These are phyloP conservation scores for Bufo gargarizans DNA, from an alignment of 2,113 vertebrate genomes.

Conservation along the genomic window DNA sequence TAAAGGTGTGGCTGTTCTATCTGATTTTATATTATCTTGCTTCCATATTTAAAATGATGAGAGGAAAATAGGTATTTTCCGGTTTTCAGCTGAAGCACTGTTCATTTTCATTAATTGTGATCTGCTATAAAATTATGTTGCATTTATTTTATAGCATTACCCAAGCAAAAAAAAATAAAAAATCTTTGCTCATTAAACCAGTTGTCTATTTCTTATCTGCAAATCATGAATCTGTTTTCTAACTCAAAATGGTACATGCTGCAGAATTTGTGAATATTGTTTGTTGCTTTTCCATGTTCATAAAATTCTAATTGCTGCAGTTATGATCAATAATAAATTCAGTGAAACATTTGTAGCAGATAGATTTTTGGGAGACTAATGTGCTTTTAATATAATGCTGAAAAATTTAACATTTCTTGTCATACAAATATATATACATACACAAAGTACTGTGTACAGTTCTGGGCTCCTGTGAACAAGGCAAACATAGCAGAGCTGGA, in stretches of 20 bases:
- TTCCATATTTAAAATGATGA: not conserved
- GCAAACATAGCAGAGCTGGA: too few species aligned
- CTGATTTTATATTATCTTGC: not conserved
- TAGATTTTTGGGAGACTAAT: slow-evolving; percentile 28
- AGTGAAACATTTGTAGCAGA: not conserved
- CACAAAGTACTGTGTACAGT: too few species aligned
- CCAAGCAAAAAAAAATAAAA: slow-evolving; percentile 16
- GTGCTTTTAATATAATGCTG: not conserved
- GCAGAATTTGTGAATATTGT: slow-evolving; percentile 33
- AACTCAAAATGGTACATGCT: slow-evolving; percentile 18
- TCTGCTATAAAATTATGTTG: slow-evolving; percentile 26
- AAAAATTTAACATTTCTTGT: not conserved
- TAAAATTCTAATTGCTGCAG: slow-evolving; percentile 43
- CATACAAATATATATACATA: too few species aligned
- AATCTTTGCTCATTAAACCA: slow-evolving; percentile 28
- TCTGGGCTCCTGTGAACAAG: too few species aligned
- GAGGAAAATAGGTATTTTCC: not conserved
- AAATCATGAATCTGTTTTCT: slow-evolving; percentile 49
- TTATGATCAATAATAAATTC: slow-evolving; percentile 30
- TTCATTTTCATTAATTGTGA: slow-evolving; percentile 42
- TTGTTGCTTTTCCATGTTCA: slow-evolving; percentile 19
- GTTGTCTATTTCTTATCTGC: slow-evolving; percentile 37
- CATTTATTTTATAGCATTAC: slow-evolving; percentile 35
- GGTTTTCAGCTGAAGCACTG: not conserved
- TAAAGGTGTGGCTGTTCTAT: not conserved